Percentiles rank a stretch among this genome's conserved stretches.
Conservation (phyloP, 2,113 vertebrate genomes). For the Vidua chalybeata region DNA sequence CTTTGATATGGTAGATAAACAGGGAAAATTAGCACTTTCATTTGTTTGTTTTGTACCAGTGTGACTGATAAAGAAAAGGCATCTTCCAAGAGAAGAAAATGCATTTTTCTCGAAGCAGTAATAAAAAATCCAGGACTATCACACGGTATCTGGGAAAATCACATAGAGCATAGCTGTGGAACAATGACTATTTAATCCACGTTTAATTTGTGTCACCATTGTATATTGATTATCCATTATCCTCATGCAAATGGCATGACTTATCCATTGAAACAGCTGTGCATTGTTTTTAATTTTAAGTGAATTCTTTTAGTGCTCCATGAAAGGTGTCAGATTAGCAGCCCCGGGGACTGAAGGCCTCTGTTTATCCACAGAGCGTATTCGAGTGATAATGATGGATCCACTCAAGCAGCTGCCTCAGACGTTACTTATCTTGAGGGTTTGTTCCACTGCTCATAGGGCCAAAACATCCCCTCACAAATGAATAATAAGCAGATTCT, state of each 20-base stretch:
- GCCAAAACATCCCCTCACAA: not conserved
- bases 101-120: not conserved
- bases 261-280: slow-evolving; percentile 64
- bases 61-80: not conserved
- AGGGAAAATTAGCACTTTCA: not conserved
- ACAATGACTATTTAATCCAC: slow-evolving; percentile 56
- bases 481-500: not conserved
- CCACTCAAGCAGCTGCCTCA: slow-evolving; percentile 46
- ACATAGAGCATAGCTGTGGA: slow-evolving; percentile 4
- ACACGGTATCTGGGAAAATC: not conserved
- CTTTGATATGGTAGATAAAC: not conserved
- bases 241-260: slow-evolving; percentile 57
- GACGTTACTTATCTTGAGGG: not conserved
- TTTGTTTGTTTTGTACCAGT: not conserved
- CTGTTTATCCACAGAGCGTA: slow-evolving; percentile 22
- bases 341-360: slow-evolving; percentile 28
- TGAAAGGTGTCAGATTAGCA: slow-evolving; percentile 67
- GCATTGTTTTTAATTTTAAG: slow-evolving; percentile 67
- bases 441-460: not conserved
- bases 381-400: slow-evolving; percentile 23
- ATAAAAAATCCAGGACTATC: not conserved
- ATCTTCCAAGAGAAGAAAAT: not conserved
- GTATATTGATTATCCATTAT: slow-evolving; percentile 65
- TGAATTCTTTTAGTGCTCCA: slow-evolving; percentile 51
- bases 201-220: slow-evolving; percentile 62